A percentile compares a stretch with the other conserved stretches of the same genome.
Evolutionary conservation across 2,113 vertebrate species (phyloP).

Genomic region (Irena cyanogastra): DNA sequence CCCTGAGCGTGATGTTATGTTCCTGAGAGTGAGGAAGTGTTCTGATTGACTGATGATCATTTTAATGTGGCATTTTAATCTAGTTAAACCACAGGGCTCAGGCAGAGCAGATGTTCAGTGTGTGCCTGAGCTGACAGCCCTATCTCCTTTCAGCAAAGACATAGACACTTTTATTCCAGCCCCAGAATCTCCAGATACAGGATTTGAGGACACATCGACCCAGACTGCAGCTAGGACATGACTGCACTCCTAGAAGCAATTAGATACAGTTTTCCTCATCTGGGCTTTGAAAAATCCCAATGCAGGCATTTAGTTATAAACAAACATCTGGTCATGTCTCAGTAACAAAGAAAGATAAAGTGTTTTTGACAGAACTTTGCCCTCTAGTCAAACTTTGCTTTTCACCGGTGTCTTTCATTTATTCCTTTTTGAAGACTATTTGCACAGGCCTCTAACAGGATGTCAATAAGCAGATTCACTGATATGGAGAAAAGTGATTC

Average conservation of each 20-base stretch:
- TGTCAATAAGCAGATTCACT: slow-evolving; percentile 16
- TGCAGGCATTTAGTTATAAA: slow-evolving; percentile 1
- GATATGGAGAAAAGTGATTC: background rate
- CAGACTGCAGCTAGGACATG: background rate
- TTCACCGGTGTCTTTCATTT: slow-evolving; percentile 40
- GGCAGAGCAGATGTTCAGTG: slow-evolving; percentile 39
- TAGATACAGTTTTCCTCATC: slow-evolving; percentile 48
- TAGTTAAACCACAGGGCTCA: slow-evolving; percentile 25
- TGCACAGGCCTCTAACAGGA: background rate
- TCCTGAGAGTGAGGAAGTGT: slow-evolving; percentile 2
- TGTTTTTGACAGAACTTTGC: slow-evolving; percentile 47
- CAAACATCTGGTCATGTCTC: slow-evolving; percentile 41
- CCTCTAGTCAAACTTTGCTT: slow-evolving; percentile 32
- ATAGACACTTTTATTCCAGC: background rate
- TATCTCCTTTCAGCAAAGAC: slow-evolving; percentile 1
- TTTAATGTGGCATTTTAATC: slow-evolving; percentile 34
- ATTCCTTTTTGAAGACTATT: slow-evolving; percentile 18
- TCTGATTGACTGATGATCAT: slow-evolving; percentile 54
- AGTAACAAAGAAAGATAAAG: slow-evolving; percentile 54
- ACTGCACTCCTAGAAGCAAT: slow-evolving; percentile 4
- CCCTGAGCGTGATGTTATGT: background rate
- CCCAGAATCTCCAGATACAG: background rate
- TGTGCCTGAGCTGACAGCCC: slow-evolving; percentile 19
- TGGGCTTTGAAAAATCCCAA: slow-evolving; percentile 20
- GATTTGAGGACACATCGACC: background rate